Percentiles rank a stretch among this genome's conserved stretches.
Conservation (phyloP, 1,140 invertebrate species). For the Liolophura sinensis region DNA sequence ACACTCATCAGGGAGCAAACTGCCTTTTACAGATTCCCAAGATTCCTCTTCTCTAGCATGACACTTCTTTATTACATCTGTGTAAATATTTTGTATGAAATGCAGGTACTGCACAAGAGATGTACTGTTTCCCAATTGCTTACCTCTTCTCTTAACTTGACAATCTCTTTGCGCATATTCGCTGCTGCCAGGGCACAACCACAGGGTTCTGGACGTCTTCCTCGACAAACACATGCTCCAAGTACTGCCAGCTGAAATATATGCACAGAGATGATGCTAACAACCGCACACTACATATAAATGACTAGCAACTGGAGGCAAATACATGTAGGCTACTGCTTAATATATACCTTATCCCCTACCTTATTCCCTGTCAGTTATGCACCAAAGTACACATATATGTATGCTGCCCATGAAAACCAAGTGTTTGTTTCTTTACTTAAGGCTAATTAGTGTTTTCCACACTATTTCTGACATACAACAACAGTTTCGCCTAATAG, state of each 20-base stretch:
- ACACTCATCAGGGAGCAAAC: no score
- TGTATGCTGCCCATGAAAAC: no score
- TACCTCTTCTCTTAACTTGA: constrained; percentile 47
- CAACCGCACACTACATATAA: no score
- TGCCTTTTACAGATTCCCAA: background rate
- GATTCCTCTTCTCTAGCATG: background rate
- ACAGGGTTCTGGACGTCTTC: constrained; percentile 45
- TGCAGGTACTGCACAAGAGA: background rate
- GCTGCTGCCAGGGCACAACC: constrained; percentile 53
- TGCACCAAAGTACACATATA: no score
- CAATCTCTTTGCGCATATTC: constrained; percentile 43
- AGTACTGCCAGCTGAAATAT: constrained; percentile 46
- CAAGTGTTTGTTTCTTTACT: no score
- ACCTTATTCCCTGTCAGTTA: no score
- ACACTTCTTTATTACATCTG: background rate
- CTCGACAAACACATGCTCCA: constrained; percentile 52
- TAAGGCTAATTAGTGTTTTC: no score
- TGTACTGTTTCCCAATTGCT: background rate
- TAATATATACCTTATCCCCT: no score
- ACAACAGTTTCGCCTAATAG: no score
- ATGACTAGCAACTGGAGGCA: no score
- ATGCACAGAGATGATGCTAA: background rate
- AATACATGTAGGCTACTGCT: no score
- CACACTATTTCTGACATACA: no score
- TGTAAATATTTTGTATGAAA: background rate